Percentiles rank a stretch among this genome's conserved stretches.
Evolutionary conservation across 2,113 vertebrate species (phyloP).

Genomic region (Coregonus clupeaformis): DNA sequence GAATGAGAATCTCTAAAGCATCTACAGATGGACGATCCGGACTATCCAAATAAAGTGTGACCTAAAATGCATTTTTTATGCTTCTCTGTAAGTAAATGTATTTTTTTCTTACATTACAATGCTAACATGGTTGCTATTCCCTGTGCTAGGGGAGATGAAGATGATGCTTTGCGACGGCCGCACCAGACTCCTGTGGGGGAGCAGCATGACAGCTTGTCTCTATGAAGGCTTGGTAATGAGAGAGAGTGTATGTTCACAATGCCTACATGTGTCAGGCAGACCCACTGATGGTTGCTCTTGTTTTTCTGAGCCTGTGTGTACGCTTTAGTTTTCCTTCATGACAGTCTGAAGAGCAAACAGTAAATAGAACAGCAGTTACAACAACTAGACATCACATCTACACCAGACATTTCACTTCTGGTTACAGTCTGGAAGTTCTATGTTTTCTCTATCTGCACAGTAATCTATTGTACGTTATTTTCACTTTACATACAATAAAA

Average conservation of each 20-base stretch:
- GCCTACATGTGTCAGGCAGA: constrained; percentile 54
- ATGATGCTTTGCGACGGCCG: constrained; percentile 62
- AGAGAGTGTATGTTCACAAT: constrained; percentile 60
- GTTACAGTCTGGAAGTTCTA: too few species aligned
- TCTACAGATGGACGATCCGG: too few species aligned
- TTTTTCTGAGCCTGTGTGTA: constrained; percentile 46
- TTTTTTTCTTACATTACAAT: constrained; percentile 24
- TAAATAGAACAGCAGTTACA: constrained; percentile 23
- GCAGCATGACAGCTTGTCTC: constrained; percentile 67
- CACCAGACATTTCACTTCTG: neutral
- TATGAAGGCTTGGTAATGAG: constrained; percentile 66
- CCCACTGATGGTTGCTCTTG: constrained; percentile 46
- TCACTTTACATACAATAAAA: too few species aligned
- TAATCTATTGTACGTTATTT: too few species aligned
- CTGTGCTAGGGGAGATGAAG: constrained; percentile 49
- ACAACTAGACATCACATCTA: constrained; percentile 31
- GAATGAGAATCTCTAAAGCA: too few species aligned
- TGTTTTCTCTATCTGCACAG: too few species aligned
- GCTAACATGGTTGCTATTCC: constrained; percentile 49
- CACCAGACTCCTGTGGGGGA: constrained; percentile 56
- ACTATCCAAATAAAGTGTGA: too few species aligned
- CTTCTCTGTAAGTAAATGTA: constrained; percentile 42
- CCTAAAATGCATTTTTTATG: too few species aligned
- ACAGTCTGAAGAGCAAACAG: constrained; percentile 26
- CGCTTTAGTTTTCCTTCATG: constrained; percentile 35